Percentiles rank a stretch among this genome's conserved stretches.
phyloP scores from a whole-genome alignment of 2,888 invertebrate species.

The Mantis religiosa region DNA sequence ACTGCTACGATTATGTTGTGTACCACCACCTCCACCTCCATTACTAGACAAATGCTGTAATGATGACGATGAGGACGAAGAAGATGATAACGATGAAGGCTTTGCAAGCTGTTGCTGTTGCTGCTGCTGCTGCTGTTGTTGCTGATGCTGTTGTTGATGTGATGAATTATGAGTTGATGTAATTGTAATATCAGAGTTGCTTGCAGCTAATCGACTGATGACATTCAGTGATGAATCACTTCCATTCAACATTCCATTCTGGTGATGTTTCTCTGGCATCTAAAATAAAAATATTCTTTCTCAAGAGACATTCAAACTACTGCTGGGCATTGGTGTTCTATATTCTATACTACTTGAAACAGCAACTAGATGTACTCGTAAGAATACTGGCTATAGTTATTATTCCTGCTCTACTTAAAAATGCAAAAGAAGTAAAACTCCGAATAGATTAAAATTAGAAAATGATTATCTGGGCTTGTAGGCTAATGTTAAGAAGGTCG shows the following conservation, averaged over 20 bases:
- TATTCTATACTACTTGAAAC: background rate
- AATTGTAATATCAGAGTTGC: constrained; percentile 79
- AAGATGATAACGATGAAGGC: background rate
- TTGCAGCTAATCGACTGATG: constrained; percentile 61
- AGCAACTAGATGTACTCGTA: background rate
- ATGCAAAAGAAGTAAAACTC: too few species aligned
- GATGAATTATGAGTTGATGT: constrained; percentile 55
- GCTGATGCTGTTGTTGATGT: constrained; percentile 37
- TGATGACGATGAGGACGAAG: background rate
- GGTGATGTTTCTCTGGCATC: constrained; percentile 24
- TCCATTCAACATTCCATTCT: constrained; percentile 26
- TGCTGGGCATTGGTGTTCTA: too few species aligned
- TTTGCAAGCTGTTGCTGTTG: constrained; percentile 11
- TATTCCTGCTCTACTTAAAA: background rate
- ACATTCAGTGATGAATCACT: constrained; percentile 51
- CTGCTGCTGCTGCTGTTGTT: constrained; percentile 16
- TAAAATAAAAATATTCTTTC: constrained; percentile 1
- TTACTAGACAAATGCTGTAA: constrained; percentile 7
- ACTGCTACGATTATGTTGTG: constrained; percentile 24
- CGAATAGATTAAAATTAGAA: too few species aligned
- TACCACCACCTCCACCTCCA: constrained; percentile 17
- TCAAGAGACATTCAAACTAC: background rate
- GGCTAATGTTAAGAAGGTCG: too few species aligned
- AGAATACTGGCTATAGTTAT: background rate
- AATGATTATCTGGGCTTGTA: too few species aligned